Conservation (phyloP, 2,113 vertebrate genomes). For the Dolichallabes microphthalmus region DNA sequence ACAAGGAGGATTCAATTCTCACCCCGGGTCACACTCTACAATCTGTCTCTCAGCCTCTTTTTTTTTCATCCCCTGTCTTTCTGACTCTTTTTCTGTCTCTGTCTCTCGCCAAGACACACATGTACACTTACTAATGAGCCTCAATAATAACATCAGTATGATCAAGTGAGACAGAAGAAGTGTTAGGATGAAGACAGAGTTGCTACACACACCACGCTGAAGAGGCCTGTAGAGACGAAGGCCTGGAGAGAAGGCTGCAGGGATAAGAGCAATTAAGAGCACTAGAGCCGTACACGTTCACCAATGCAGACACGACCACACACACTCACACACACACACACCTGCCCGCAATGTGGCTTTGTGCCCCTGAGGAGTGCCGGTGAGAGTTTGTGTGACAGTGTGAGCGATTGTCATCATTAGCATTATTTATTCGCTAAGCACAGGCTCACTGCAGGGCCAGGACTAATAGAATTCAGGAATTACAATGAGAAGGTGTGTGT, state of each 20-base stretch:
- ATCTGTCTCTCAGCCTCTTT: conserved; percentile 19
- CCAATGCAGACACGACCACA: conserved; percentile 3
- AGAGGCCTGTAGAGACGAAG: conserved; percentile 53
- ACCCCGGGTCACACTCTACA: conserved; percentile 13
- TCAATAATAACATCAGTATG: conserved; percentile 18
- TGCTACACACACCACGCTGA: conserved; percentile 22
- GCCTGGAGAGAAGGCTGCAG: conserved; percentile 70
- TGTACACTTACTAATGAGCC: background rate
- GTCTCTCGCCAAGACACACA: background rate
- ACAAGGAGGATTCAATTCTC: conserved; percentile 38
- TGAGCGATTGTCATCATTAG: conserved; percentile 82
- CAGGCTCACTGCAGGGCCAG: conserved; percentile 73
- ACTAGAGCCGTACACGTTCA: conserved; percentile 66
- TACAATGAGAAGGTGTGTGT: conserved; percentile 62
- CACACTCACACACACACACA: conserved; percentile 33
- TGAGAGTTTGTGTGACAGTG: conserved; percentile 68
- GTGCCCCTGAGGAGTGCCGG: conserved; percentile 64
- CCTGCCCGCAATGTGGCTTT: conserved; percentile 45
- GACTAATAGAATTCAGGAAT: conserved; percentile 73
- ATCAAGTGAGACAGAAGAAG: conserved; percentile 5
- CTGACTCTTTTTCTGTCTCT: conserved; percentile 20
- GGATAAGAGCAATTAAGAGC: conserved; percentile 76
- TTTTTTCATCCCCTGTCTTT: background rate
- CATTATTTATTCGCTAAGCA: conserved; percentile 82
- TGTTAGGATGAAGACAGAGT: background rate